phyloP scores from a whole-genome alignment of 1,140 invertebrate genomes.

The Ephestia elutella region DNA sequence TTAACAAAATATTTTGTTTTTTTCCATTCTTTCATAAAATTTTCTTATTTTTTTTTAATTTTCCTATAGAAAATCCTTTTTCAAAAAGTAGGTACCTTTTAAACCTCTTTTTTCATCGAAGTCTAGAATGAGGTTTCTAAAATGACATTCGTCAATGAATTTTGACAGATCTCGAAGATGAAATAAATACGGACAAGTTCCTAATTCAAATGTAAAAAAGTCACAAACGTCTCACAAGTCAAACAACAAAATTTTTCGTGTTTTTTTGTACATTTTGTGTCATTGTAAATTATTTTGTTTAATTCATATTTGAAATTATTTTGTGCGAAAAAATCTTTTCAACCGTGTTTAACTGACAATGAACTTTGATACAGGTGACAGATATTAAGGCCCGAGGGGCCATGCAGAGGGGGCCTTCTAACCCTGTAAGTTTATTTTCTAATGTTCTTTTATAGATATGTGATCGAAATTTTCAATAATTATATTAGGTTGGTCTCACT shows the following conservation, averaged over 20 bases:
- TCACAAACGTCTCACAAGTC: neutral
- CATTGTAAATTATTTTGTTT: neutral
- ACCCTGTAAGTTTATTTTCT: constrained; percentile 43
- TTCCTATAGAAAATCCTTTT: no score
- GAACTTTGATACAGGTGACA: constrained; percentile 28
- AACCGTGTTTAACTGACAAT: neutral
- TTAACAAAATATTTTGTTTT: no score
- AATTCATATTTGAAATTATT: neutral
- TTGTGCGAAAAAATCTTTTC: neutral
- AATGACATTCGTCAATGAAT: no score
- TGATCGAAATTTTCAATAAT: neutral
- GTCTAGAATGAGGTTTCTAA: no score
- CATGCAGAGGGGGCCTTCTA: constrained; percentile 37
- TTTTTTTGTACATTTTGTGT: neutral
- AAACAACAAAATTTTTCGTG: neutral
- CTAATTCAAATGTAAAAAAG: neutral
- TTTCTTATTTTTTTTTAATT: no score
- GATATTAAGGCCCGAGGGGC: constrained; percentile 43
- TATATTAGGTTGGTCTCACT: no score
- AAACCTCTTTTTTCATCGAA: no score
- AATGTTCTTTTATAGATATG: no score
- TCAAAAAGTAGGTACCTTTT: no score
- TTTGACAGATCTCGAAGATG: no score
- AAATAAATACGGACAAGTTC: no score
- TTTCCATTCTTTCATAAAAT: no score